A percentile compares a stretch with the other conserved stretches of the same genome.
These are phyloP conservation scores for Parochlus steinenii DNA, from an alignment of 2,888 invertebrate genomes.

Conservation along the genomic window DNA sequence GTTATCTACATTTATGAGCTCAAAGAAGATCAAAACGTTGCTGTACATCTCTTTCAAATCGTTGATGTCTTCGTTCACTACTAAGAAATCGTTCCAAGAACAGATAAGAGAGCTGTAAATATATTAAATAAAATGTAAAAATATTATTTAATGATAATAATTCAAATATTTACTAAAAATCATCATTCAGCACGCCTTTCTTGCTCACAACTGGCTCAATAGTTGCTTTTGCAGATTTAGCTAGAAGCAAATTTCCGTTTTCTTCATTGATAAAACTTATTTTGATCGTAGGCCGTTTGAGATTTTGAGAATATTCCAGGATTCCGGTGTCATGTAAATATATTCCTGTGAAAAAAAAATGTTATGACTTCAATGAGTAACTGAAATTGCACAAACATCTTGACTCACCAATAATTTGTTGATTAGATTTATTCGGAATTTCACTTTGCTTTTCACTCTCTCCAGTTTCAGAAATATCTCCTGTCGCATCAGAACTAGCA, in stretches of 20 bases:
- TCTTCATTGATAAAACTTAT: slow-evolving; percentile 7
- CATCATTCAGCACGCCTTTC: slow-evolving; percentile 1
- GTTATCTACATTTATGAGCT: slow-evolving; percentile 5
- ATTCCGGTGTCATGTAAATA: slow-evolving; percentile 2
- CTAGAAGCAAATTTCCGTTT: no score
- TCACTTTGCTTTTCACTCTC: no score
- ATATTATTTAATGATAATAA: not conserved
- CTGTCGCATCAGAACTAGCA: no score
- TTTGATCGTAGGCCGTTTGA: slow-evolving; percentile 2
- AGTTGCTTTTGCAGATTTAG: no score
- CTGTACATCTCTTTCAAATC: slow-evolving; percentile 4
- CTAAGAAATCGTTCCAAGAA: slow-evolving; percentile 11
- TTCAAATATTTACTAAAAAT: slow-evolving; percentile 1
- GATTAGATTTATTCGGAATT: no score
- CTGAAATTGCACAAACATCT: not conserved
- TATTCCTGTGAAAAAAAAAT: slow-evolving; percentile 3
- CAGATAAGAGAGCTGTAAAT: slow-evolving; percentile 7
- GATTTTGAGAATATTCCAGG: not conserved
- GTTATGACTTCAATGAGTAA: not conserved
- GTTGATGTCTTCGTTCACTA: slow-evolving; percentile 7
- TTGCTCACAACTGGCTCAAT: not conserved
- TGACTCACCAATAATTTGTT: slow-evolving; percentile 3
- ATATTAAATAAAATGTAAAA: not conserved
- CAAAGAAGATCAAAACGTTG: slow-evolving; percentile 11
- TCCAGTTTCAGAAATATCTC: no score